Conservation (phyloP, 2,113 vertebrate genomes). For the Cygnus buccinator region DNA sequence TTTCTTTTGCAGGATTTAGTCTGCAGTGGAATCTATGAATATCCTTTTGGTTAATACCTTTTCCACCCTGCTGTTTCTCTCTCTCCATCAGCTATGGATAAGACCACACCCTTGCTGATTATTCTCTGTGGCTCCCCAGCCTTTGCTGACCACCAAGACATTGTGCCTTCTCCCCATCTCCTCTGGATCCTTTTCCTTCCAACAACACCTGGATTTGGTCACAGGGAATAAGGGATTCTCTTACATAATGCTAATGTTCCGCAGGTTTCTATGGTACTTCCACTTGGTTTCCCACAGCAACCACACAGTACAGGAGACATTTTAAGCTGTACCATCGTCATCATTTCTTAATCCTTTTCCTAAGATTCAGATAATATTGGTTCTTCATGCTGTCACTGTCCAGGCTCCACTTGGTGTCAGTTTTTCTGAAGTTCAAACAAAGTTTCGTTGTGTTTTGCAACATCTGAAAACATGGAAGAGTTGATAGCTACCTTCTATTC, state of each 20-base stretch:
- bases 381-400: rapidly evolving
- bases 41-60: background rate
- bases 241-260: conserved; percentile 40
- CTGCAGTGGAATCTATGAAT: background rate
- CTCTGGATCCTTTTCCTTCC: background rate
- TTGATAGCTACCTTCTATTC: background rate
- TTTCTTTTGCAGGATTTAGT: background rate
- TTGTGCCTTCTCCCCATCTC: background rate
- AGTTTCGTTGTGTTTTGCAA: background rate
- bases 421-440: background rate
- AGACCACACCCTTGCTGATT: background rate
- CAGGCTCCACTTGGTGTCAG: background rate
- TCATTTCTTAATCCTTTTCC: background rate
- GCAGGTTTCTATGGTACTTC: conserved; percentile 34
- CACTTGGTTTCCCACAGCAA: conserved; percentile 52
- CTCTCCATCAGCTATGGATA: background rate
- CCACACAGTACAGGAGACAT: background rate
- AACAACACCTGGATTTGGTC: background rate
- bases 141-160: background rate
- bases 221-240: background rate
- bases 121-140: background rate
- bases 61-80: background rate
- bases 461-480: background rate
- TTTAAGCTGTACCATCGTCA: conserved; percentile 7
- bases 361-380: background rate